These are phyloP conservation scores for Schizotus pectinicornis DNA, from an alignment of 2,888 invertebrate genomes.

Conservation along the genomic window DNA sequence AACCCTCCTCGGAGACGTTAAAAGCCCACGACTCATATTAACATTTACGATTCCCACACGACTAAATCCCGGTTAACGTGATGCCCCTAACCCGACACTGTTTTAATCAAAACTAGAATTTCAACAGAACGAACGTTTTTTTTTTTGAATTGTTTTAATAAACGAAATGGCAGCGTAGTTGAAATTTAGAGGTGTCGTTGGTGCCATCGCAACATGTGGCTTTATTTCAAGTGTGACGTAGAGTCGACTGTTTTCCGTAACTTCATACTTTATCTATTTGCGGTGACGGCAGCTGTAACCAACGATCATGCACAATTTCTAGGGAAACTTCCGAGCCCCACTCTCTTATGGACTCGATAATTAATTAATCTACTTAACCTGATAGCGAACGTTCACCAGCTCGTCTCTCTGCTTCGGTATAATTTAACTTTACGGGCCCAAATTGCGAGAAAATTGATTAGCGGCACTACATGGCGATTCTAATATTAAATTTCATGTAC, in stretches of 20 bases:
- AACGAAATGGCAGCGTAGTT: conserved; percentile 11
- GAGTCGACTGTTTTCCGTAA: conserved; percentile 16
- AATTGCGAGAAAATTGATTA: too few relatives aligned
- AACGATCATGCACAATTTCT: conserved; percentile 25
- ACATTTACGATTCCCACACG: too few relatives aligned
- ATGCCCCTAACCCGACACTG: too few relatives aligned
- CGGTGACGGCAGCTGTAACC: conserved; percentile 19
- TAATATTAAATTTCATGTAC: too few relatives aligned
- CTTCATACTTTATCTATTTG: conserved; percentile 14
- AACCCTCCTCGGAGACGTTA: conserved; percentile 41
- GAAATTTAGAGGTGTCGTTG: conserved; percentile 17
- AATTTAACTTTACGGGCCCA: too few relatives aligned
- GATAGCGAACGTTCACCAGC: conserved; percentile 3
- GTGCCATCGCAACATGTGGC: conserved; percentile 19
- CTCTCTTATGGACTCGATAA: conserved; percentile 8
- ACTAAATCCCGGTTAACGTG: too few relatives aligned
- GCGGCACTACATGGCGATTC: too few relatives aligned
- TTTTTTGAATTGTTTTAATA: conserved; percentile 8
- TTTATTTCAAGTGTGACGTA: conserved; percentile 24
- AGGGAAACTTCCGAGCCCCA: conserved; percentile 7
- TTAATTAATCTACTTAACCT: conserved; percentile 22
- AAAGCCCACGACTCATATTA: conserved; percentile 1
- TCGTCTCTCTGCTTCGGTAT: too few relatives aligned
- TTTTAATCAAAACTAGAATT: neutral
- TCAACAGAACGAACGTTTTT: conserved; percentile 1